Base-by-base conservation (phyloP, 1,140 invertebrate genomes). In the Monochamus saltuarius region DNA sequence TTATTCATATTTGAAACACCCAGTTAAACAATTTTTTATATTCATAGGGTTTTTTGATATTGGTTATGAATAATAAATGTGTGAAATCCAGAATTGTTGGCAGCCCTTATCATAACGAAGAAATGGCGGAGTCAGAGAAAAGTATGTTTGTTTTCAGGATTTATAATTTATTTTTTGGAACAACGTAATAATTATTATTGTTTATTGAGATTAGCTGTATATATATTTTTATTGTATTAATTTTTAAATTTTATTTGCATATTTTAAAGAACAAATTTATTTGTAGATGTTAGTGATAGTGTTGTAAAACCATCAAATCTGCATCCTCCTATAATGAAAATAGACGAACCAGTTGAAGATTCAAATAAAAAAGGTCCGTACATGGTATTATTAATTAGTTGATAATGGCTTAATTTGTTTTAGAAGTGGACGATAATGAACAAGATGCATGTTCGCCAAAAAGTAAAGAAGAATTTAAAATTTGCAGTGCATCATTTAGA, bases 291-390 rank as follows among this genome's bases (percentile, higher is more conserved):
- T 29, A 14, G 17, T 40, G 37, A 57, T 14, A 22, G 19, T 19
- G 36, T 46, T 59, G 36, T 40, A 16, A 57, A 59, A 37, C 42
- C 53, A 14, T 29, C 43, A 29, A 37, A 51, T 38, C 53, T 68
- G 54, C 68, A 64, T 36, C 47, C 62, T 29, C 49, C 66, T 45
- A 74, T 71, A 59, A 73, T 73, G 69, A 74, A 71, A 67, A 66
- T 73, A 29, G 72, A 75, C 42, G 66, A 37, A 51, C 62, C 72
- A 46, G 38, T 63, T 14, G 72, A 73, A 49, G 69, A 69, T 19
- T 45, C 46, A 10, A 53, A 61, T 55, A 67, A 67, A 54, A 62
- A 67, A 61, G 67, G 69, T 72, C 38, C 14, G 37, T 47, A 19
- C 2, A 38, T 46, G 7, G 10, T 6, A 34, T 13, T 7, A 34